Conservation (phyloP, 2,797 vertebrate genomes). For the Antrozous pallidus region DNA sequence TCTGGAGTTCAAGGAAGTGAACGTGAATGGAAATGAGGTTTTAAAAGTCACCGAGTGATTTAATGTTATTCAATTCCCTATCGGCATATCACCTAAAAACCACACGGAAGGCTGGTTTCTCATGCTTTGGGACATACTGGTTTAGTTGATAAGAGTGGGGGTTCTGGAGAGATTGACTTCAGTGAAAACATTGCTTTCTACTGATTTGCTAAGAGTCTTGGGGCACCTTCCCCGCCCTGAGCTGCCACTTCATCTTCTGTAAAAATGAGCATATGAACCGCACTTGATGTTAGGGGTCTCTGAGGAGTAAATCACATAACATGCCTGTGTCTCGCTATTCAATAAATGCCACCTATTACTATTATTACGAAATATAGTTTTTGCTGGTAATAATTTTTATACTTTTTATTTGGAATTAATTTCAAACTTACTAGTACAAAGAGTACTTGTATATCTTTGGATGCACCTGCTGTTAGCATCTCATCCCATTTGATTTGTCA, state of each 20-base stretch:
- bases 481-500: background rate
- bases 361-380: background rate
- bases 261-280: background rate
- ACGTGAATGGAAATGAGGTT: background rate
- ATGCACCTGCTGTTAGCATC: background rate
- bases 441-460: background rate
- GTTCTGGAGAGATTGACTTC: background rate
- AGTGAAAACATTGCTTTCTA: background rate
- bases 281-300: background rate
- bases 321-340: background rate
- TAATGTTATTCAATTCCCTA: background rate
- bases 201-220: background rate
- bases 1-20: background rate
- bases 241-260: background rate
- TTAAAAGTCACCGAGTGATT: background rate
- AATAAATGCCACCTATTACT: background rate
- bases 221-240: background rate
- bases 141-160: background rate
- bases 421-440: background rate
- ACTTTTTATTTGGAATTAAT: background rate
- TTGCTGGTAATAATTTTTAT: background rate
- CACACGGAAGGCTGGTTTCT: fast-evolving
- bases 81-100: background rate
- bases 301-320: background rate
- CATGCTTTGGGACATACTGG: background rate